Evolutionary conservation across 2,888 invertebrate species (phyloP).

Genomic region (Girardia tigrina): DNA sequence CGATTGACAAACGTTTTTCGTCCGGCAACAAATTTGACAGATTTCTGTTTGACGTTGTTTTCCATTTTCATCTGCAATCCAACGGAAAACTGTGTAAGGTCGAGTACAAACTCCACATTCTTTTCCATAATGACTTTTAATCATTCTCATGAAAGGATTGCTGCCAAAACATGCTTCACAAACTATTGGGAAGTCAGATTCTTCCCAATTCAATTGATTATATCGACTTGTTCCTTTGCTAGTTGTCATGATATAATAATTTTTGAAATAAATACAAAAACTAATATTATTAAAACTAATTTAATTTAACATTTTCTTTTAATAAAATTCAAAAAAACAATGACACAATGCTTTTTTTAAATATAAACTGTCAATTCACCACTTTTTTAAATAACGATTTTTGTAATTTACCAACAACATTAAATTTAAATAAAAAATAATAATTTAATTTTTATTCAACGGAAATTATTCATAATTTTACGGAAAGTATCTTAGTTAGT

Average conservation of each 20-base stretch:
- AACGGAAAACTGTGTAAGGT: conserved; percentile 85
- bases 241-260: conserved; percentile 7
- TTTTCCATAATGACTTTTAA: conserved; percentile 81
- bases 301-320: too few species aligned
- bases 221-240: background rate
- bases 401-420: too few species aligned
- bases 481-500: too few species aligned
- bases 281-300: too few species aligned
- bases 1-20: conserved; percentile 90
- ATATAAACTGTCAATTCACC: too few species aligned
- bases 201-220: conserved; percentile 15
- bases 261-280: too few species aligned
- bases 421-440: too few species aligned
- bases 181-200: conserved; percentile 70
- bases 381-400: too few species aligned
- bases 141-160: conserved; percentile 89
- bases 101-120: conserved; percentile 86
- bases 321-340: too few species aligned
- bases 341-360: too few species aligned
- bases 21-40: conserved; percentile 80
- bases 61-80: conserved; percentile 88
- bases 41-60: conserved; percentile 90
- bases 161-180: conserved; percentile 90
- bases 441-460: too few species aligned
- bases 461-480: too few species aligned